Evolutionary conservation across 2,888 invertebrate genomes (phyloP), one percentile per base, ranked within the genome.

Genomic region (Andrena bicolor): DNA sequence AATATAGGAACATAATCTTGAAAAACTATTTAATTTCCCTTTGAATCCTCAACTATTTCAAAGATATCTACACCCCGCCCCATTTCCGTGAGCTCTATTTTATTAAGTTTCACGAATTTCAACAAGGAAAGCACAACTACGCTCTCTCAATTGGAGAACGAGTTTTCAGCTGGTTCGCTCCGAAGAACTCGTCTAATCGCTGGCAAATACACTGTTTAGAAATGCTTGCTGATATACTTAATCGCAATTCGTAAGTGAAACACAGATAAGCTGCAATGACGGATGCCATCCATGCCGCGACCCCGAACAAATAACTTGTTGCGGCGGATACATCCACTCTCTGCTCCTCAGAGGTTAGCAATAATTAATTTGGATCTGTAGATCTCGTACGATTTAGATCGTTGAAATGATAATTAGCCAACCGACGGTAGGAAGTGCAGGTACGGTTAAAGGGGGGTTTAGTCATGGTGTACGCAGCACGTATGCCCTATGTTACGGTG

Each of bases 401-500:
- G 20, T 60, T n/a, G 28, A 51, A 35, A 56, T 48, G 16, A 65
- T 58, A 49, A 73, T 64, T 60, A 51, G 16, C 1, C 16, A 41
- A 28, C 23, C 8, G 20, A 53, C 30, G 20, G 26, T 28, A 35
- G n/a, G 48, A 48, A 63, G 28, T 13, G 13, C 7, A 63, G 48
- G 60, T 60, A 49, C 7, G 26, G 28, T 64, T 65, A 71, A 64
- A 79, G 78, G 64, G 63, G 28, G 41, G 49, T 71, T 65, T 51
- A 53, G 30, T 32, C 71, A 30, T 58, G 30, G 65, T 48, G 35
- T 60, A 60, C 70, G 51, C 51, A 64, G 20, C 32, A 65, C 71
- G 51, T 80, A 78, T 80, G 64, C 58, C 70, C 64, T 30, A 79
- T 58, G 78, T 53, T 78, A 63, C 78, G 58, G 69, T 74, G 61